Percentiles rank a stretch among this genome's conserved stretches.
Conservation (phyloP, 2,888 invertebrate genomes). For the Tetrapedia diversipes region DNA sequence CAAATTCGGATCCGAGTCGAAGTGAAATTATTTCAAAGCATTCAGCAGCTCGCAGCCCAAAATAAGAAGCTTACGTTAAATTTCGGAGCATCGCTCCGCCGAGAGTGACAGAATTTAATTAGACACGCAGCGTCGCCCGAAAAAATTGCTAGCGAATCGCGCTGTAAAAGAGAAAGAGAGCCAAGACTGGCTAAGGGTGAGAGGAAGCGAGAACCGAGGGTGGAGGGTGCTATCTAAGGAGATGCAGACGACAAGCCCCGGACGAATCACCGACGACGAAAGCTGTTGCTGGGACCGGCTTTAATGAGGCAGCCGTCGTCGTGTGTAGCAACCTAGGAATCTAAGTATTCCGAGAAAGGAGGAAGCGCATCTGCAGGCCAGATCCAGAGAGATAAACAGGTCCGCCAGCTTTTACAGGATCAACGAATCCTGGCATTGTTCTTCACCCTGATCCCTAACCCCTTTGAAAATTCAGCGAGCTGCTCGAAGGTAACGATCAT, state of each 20-base stretch:
- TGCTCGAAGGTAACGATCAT: background rate
- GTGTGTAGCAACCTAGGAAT: slow-evolving; percentile 58
- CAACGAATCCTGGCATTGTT: slow-evolving; percentile 17
- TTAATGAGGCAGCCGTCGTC: slow-evolving; percentile 64
- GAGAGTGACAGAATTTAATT: slow-evolving; percentile 67
- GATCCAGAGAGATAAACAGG: slow-evolving; percentile 53
- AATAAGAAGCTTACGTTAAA: slow-evolving; percentile 57
- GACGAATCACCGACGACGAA: slow-evolving; percentile 42
- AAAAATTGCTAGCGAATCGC: slow-evolving; percentile 57
- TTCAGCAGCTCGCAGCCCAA: slow-evolving; percentile 29
- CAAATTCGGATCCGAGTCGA: background rate
- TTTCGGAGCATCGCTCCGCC: slow-evolving; percentile 25
- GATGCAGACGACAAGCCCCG: slow-evolving; percentile 43
- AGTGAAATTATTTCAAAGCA: slow-evolving; percentile 44
- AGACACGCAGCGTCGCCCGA: slow-evolving; percentile 60
- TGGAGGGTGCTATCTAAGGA: slow-evolving; percentile 22
- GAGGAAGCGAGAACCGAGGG: slow-evolving; percentile 9
- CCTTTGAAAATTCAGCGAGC: background rate
- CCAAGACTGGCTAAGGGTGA: background rate
- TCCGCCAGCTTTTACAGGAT: slow-evolving; percentile 26
- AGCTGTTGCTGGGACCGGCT: slow-evolving; percentile 48
- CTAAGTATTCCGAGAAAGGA: slow-evolving; percentile 54
- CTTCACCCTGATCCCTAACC: background rate
- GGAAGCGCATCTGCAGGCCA: slow-evolving; percentile 54
- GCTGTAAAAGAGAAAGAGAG: background rate